These are phyloP conservation scores for Drosophila melanica DNA, from an alignment of 1,140 invertebrate species.

Conservation along the genomic window DNA sequence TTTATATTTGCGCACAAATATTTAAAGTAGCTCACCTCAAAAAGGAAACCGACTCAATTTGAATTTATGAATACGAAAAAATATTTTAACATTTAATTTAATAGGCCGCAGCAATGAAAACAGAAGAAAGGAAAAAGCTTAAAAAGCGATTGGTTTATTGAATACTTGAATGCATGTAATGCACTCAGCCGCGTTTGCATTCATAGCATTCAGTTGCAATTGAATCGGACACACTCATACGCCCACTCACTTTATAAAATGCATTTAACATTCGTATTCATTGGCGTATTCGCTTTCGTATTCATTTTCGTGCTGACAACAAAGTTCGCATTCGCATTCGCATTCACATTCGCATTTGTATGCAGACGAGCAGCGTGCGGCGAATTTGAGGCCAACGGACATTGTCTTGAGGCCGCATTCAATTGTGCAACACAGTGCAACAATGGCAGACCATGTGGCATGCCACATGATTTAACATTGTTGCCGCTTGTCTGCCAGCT, in stretches of 20 bases:
- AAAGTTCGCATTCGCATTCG: background rate
- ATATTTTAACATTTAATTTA: background rate
- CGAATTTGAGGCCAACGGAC: constrained; percentile 17
- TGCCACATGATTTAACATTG: constrained; percentile 46
- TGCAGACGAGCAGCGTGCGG: constrained; percentile 23
- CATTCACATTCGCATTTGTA: constrained; percentile 22
- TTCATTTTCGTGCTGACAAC: background rate
- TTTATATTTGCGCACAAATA: background rate
- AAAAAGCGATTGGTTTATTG: background rate
- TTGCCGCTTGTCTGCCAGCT: constrained; percentile 17
- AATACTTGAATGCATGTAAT: background rate
- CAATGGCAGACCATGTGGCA: constrained; percentile 32
- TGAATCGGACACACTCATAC: background rate
- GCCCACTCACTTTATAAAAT: background rate
- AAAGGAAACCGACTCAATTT: background rate
- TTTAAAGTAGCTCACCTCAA: background rate
- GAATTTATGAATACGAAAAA: background rate
- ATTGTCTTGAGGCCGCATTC: constrained; percentile 40
- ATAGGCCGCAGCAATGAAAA: background rate
- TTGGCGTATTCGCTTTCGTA: constrained; percentile 1
- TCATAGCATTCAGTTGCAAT: constrained; percentile 9
- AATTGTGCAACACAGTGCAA: constrained; percentile 46
- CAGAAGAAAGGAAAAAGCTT: background rate
- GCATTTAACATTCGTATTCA: constrained; percentile 17
- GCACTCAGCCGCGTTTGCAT: constrained; percentile 2